Conservation (phyloP, 2,888 invertebrate species). For the Hanleya hanleyi region DNA sequence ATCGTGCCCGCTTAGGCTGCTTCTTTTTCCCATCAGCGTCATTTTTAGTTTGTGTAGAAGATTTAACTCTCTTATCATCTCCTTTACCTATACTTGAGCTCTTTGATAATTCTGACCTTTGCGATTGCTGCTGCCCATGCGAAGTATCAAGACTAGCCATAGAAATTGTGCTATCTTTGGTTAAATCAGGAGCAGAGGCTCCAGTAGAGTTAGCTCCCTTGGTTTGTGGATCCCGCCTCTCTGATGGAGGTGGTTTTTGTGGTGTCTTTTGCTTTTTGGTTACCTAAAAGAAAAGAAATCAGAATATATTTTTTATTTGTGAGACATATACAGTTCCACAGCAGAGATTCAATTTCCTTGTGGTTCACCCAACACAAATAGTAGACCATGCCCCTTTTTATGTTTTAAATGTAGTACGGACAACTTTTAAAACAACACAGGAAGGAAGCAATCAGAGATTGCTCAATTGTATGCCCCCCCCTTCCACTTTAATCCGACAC, state of each 20-base stretch:
- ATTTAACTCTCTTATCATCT: background rate
- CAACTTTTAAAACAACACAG: no score
- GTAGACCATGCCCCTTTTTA: no score
- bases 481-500: no score
- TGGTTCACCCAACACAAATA: no score
- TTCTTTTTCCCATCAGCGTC: background rate
- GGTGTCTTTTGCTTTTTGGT: background rate
- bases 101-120: background rate
- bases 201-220: background rate
- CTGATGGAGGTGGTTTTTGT: background rate
- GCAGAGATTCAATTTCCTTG: no score
- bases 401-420: no score
- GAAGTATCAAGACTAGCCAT: background rate
- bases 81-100: background rate
- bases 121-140: background rate
- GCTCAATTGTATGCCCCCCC: no score
- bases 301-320: no score
- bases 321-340: no score
- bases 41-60: background rate
- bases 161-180: no score
- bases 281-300: background rate
- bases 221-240: background rate
- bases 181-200: background rate
- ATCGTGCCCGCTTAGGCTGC: background rate
- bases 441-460: no score